Evolutionary conservation across 2,888 invertebrate genomes (phyloP).

Genomic region (Leucania comma): DNA sequence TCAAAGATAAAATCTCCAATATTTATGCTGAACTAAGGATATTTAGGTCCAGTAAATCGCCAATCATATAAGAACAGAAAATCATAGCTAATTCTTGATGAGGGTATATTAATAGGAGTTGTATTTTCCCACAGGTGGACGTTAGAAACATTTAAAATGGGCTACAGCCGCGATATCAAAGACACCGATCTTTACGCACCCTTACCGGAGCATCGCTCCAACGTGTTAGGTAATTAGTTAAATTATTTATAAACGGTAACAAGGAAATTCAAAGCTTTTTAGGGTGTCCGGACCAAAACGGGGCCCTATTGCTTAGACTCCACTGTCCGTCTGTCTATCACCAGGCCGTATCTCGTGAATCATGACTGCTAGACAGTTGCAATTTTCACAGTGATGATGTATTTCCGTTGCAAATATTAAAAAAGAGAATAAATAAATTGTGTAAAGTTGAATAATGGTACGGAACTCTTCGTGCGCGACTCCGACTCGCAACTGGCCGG

Average conservation of each 20-base stretch:
- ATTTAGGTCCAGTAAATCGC: neutral
- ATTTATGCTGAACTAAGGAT: neutral
- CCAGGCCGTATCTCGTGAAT: no score
- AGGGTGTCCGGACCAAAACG: no score
- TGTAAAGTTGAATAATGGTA: no score
- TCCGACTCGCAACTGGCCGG: no score
- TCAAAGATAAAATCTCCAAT: neutral
- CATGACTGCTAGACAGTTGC: no score
- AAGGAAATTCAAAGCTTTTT: neutral
- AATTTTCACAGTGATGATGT: no score
- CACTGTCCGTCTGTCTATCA: no score
- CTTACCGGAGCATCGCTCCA: conserved; percentile 93
- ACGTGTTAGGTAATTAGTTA: conserved; percentile 79
- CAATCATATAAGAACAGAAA: neutral
- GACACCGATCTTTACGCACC: conserved; percentile 92
- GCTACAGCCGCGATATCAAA: conserved; percentile 92
- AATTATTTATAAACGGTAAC: neutral
- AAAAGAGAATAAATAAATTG: no score
- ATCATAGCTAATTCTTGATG: neutral
- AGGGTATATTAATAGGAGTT: neutral
- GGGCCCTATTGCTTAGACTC: no score
- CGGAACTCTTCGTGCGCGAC: no score
- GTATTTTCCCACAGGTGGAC: conserved; percentile 91
- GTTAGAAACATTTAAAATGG: conserved; percentile 92
- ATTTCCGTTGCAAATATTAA: no score